Evolutionary conservation across 2,113 vertebrate genomes (phyloP).

Genomic region (Toxostoma redivivum): DNA sequence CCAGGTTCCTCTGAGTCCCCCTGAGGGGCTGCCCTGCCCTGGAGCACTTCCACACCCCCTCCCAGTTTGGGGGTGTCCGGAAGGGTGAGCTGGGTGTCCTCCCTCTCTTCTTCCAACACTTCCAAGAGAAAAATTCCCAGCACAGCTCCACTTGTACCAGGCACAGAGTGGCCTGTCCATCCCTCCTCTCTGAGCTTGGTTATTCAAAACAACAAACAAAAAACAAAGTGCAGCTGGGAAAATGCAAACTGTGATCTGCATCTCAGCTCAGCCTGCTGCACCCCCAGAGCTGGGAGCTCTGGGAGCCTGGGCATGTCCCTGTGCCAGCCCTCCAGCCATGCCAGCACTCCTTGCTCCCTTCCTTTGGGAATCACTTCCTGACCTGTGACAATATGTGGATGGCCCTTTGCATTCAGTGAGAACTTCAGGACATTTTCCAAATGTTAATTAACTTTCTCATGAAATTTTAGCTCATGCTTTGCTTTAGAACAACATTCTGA

Average conservation of each 20-base stretch:
- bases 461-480: background rate
- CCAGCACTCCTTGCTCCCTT: background rate
- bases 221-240: background rate
- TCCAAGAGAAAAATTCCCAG: background rate
- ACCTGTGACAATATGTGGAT: background rate
- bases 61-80: background rate
- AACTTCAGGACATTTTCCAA: background rate
- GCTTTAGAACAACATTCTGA: background rate
- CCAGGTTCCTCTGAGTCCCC: background rate
- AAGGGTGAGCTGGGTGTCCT: rapidly evolving
- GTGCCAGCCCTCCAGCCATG: background rate
- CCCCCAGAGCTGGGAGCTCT: background rate
- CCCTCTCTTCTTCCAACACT: background rate
- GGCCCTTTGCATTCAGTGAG: background rate
- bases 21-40: background rate
- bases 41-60: background rate
- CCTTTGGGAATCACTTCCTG: background rate
- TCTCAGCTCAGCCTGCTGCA: background rate
- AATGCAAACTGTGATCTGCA: background rate
- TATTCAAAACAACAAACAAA: background rate
- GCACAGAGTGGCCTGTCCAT: background rate
- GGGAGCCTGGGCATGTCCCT: background rate
- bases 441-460: background rate
- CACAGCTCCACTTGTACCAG: background rate
- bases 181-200: background rate